Evolutionary conservation across 2,888 invertebrate species (phyloP), one percentile per base, ranked within the genome.

Genomic region (Tromatobia lineatoria): DNA sequence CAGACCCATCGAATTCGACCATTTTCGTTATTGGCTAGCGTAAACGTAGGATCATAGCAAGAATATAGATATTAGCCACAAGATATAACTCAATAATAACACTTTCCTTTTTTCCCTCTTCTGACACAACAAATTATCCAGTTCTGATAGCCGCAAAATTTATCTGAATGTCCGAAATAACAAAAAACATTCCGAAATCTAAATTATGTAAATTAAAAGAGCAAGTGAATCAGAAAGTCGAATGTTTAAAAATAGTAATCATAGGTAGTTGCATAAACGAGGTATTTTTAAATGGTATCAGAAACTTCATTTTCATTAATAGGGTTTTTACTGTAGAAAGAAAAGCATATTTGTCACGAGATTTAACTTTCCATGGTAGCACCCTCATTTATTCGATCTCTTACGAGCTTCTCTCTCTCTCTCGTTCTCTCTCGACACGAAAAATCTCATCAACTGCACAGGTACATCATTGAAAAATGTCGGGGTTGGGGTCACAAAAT

Each of bases 361-460:
- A 64, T 52, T 80, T 73, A 75, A 74, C 45, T 70, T 79, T 83
- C 64, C 67, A 82, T 81, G 80, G 59, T 80, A 83, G 83, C 83
- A 85, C 76, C 83, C 83, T 83, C 83, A 83, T 87, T 87, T 86
- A 87, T 87, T 87, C 85, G 67, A 69, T 70, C 69, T 69, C 29
- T 80, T 54, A 66, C 45, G 73, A 64, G 11, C 75, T 50, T 66
- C 66, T 82, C 59, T 75, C 70, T 76, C 74, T 61, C 64, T 64
- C 38, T 34, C 18, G 38, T 38, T 71, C 78, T 71, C 66, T 50
- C 52, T 83, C 64, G 50, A 76, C 80, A 69, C 69, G 59, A 73
- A 83, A 71, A 71, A 73, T 59, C 71, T 71, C 80, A n/a, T 80
- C 77, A 82, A 71, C 77, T 85, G 85, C 86, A 86, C 85, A 86